Base-by-base conservation (phyloP, 2,113 vertebrate genomes). In the Pelusios castaneus region DNA sequence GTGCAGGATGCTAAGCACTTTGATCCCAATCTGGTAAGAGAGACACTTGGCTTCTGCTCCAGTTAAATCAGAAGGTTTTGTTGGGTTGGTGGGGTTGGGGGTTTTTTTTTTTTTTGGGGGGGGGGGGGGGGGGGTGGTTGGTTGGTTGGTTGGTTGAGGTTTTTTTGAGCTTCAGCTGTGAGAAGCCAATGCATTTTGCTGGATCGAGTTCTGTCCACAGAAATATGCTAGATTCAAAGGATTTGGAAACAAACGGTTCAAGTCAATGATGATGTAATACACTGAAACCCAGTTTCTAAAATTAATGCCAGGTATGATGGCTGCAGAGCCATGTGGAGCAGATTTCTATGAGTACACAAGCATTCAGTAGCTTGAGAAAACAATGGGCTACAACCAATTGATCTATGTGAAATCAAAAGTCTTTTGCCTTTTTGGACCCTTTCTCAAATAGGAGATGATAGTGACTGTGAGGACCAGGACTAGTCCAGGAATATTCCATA, bases 1-100 rank as follows among this genome's bases (percentile, higher is more conserved):
- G 85, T 93, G 81, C 0, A 4, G 94, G 96, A 96, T 82, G 89
- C 78, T 82, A 67, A 89, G 77, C 84, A 34, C 10, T 8, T 73
- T 96, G 80, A 90, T 94, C 55, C 83, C 92, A 93, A 89, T 96
- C 94, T 29, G 94, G 92, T 78, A 86, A 87, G 73, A 87, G 89
- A 87, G 76, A 79, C n/a, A n/a, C 21, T 25, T 84, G 58, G 31
- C 24, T 91, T 80, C 34, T 47, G 34, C 83, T 75, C 55, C 10
- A 45, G 14, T 76, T 45, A 76, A 45, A 4, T 77, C 77, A 52
- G 31, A 92, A 92, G 78, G 63, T 82, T 47, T 47, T 47, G 47
- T n/a, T n/a, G n/a, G n/a, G n/a, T n/a, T n/a, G n/a, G n/a, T n/a
- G n/a, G n/a, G n/a, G n/a, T n/a, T n/a, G n/a, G n/a, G n/a, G n/a